Evolutionary conservation across 2,888 invertebrate genomes (phyloP), one percentile per base, ranked within the genome.

Genomic region (Unio pictorum): DNA sequence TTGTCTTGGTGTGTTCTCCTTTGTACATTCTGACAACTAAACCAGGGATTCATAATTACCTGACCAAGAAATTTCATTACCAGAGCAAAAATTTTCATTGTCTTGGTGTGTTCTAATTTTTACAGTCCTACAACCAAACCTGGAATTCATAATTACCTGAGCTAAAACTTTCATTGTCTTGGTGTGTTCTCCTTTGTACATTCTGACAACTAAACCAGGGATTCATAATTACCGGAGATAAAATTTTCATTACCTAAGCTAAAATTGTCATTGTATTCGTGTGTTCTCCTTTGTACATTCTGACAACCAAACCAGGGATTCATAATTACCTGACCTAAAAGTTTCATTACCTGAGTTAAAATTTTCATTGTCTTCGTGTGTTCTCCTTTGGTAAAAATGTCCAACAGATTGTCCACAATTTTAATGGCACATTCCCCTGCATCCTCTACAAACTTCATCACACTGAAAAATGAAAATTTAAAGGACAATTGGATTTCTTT

Each of bases 351-450:
- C n/a, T n/a, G n/a, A n/a, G n/a, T n/a, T n/a, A n/a, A n/a, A n/a
- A n/a, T n/a, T 80, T 93, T 93, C 83, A 94, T 93, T 0, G 95
- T 93, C 82, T 94, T 93, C 0, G 95, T 93, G 87, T 96, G 96
- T 87, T 96, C 95, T 0, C 95, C 95, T 75, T 94, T 93, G 0
- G 96, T 96, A 62, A 96, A 91, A 18, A 94, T 92, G 86, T 96
- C 95, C 75, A 96, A 90, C 58, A 96, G 89, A 81, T 94, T 94
- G 85, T 95, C 96, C 2, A 96, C 96, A 91, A 95, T 93, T 74
- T 93, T 92, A 66, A 94, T 91, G 0, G 93, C 93, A 86, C 95
- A 95, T 85, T 94, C 94, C 75, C 94, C 94, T 8, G 88, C 80
- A 85, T 95, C 94, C 87, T 94, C 94, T 15, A 95, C 95, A 91